These are phyloP conservation scores for Pantelozetes paolii DNA, from an alignment of 2,888 invertebrate genomes.

Conservation along the genomic window DNA sequence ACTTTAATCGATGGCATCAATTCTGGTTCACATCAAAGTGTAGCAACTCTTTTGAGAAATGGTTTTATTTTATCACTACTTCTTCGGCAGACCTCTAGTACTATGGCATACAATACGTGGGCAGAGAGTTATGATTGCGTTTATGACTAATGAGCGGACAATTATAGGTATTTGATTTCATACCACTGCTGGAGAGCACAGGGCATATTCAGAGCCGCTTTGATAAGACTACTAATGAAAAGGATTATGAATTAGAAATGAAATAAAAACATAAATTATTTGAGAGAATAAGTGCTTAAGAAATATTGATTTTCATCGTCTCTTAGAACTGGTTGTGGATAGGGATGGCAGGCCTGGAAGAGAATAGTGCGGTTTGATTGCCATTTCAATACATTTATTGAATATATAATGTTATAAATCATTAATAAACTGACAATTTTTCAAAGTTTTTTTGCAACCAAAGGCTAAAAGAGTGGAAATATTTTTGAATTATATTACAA, in stretches of 20 bases:
- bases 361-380: too few relatives aligned
- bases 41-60: too few relatives aligned
- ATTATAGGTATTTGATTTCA: constrained; percentile 33
- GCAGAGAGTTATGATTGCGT: background rate
- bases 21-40: background rate
- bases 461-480: background rate
- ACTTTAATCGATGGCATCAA: constrained; percentile 30
- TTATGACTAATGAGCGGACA: constrained; percentile 25
- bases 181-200: constrained; percentile 3
- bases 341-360: too few relatives aligned
- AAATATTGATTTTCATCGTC: background rate
- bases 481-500: background rate
- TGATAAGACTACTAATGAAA: background rate
- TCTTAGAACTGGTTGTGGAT: too few relatives aligned
- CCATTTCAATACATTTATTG: too few relatives aligned
- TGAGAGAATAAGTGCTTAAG: background rate
- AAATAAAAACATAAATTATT: background rate
- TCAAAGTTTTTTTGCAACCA: background rate
- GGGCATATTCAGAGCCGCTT: too few relatives aligned
- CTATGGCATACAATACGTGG: constrained; percentile 30
- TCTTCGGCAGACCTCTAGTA: too few relatives aligned
- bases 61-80: too few relatives aligned
- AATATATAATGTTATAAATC: background rate
- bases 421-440: constrained; percentile 28
- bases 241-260: background rate